Base-by-base conservation (phyloP, 2,888 invertebrate species). In the Dioctria linearis region DNA sequence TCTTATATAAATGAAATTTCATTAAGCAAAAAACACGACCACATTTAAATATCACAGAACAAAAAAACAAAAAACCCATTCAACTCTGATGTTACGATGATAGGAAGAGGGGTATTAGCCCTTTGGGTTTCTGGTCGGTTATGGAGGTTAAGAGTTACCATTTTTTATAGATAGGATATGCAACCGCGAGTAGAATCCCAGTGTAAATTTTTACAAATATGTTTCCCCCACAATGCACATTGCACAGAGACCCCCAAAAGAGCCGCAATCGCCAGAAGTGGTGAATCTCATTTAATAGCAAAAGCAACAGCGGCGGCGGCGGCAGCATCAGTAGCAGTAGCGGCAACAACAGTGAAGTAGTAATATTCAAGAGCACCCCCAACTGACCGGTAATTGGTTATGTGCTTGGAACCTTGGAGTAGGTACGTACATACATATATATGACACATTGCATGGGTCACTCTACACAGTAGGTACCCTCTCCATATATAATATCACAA, bases 11-110 rank as follows among this genome's bases (percentile, higher is more conserved):
- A 54, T 25, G 57, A 73, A 73, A 57, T 57, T 73, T 73, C 73
- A 73, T 73, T 73, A 73, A 73, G 42, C 54, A 57, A 57, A 25
- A 73, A 59, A 59, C 42, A 57, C 43, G 59, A 73, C 73, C 73
- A 59, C 73, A 73, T 73, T 73, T 59, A 51, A 69, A 69, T 67
- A n/a, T 49, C 11, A 11, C 65, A 39, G 25, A 25, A 25, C 25
- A 25, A 25, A 25, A 25, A 25, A 25, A 25, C 37, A 43, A 57
- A 59, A 73, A 54, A 13, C 57, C 6, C 43, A 42, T 13, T 25
- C 59, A 25, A 4, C 57, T 73, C 25, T 25, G 25, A 25, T 25
- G 59, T 42, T 73, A 73, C 57, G 73, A 59, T 2, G 25, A 25
- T 25, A 25, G 25, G 25, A 25, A 25, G 2, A 25, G 2, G 25